phyloP scores from a whole-genome alignment of 2,113 vertebrate species.

The Triplophysa dalaica region DNA sequence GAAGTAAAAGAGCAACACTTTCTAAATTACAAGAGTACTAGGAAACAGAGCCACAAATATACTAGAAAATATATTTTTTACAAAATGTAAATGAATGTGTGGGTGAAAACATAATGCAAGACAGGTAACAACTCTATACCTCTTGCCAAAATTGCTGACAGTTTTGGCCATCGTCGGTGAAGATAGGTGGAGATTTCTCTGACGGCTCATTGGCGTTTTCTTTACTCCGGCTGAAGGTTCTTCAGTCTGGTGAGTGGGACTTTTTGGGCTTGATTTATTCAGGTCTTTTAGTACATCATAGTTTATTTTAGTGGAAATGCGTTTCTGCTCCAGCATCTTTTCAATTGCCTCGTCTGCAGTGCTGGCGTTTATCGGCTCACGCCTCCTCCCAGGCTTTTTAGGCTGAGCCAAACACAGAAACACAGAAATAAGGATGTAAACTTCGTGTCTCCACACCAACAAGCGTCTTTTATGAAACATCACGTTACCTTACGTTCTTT shows the following conservation, averaged over 20 bases:
- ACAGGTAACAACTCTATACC: conserved; percentile 67
- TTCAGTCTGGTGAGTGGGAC: conserved; percentile 60
- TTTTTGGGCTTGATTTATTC: conserved; percentile 74
- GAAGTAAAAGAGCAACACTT: neutral
- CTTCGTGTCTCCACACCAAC: neutral
- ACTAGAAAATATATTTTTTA: neutral
- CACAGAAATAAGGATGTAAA: neutral
- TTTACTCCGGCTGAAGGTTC: conserved; percentile 60
- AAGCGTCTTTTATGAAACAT: neutral
- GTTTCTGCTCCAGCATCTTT: conserved; percentile 97
- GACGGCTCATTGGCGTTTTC: conserved; percentile 67
- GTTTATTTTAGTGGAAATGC: conserved; percentile 96
- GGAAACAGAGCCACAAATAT: neutral
- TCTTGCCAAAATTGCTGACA: conserved; percentile 83
- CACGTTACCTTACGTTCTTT: conserved; percentile 89
- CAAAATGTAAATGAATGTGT: neutral
- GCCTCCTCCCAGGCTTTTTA: conserved; percentile 74
- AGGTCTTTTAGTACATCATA: conserved; percentile 94
- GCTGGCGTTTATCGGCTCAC: conserved; percentile 84
- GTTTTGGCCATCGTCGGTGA: conserved; percentile 68
- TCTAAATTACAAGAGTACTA: neutral
- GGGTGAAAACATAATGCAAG: neutral
- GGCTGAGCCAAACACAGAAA: conserved; percentile 65
- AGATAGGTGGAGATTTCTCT: conserved; percentile 59
- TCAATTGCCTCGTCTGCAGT: conserved; percentile 95